A percentile compares a stretch with the other conserved stretches of the same genome.
These are phyloP conservation scores for Echinarachnius parma DNA, from an alignment of 53 echinoderm and acorn worm genomes.

Conservation along the genomic window DNA sequence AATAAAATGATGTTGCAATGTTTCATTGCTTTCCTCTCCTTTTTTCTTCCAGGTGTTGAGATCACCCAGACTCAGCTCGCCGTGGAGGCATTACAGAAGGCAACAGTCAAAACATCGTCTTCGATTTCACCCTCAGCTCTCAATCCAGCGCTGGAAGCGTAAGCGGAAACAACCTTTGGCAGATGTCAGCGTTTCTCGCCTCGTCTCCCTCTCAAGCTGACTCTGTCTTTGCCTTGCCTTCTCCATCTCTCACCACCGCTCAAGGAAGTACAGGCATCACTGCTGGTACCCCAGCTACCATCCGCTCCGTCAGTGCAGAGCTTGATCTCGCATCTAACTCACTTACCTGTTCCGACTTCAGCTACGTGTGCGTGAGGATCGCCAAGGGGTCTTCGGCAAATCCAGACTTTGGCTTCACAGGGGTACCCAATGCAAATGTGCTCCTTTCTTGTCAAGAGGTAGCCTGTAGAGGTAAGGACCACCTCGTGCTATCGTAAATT, in stretches of 20 bases:
- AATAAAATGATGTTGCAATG: too few species aligned
- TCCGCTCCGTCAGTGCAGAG: constrained; percentile 28
- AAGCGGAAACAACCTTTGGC: constrained; percentile 56
- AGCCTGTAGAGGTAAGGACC: constrained; percentile 64
- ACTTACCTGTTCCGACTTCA: constrained; percentile 50
- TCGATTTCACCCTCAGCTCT: background rate
- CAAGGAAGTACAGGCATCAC: constrained; percentile 32
- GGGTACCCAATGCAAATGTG: constrained; percentile 38
- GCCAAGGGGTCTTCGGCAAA: constrained; percentile 42
- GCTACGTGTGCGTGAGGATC: constrained; percentile 64
- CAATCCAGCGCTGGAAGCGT: constrained; percentile 28
- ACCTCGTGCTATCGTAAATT: too few species aligned
- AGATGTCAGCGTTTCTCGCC: constrained; percentile 55
- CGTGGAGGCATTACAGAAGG: constrained; percentile 10
- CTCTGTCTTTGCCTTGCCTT: constrained; percentile 16
- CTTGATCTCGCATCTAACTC: constrained; percentile 44
- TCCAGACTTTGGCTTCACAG: constrained; percentile 64
- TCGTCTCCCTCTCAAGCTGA: constrained; percentile 41
- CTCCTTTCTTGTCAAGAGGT: constrained; percentile 58
- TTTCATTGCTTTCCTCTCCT: background rate
- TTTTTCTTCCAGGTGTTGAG: constrained; percentile 8
- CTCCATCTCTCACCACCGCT: constrained; percentile 12
- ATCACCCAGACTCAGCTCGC: constrained; percentile 1
- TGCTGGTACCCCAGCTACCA: constrained; percentile 37
- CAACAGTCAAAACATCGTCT: background rate